A percentile compares a stretch with the other conserved stretches of the same genome.
Evolutionary conservation across 2,888 invertebrate genomes (phyloP).

Genomic region (Acanthosepion pharaonis): DNA sequence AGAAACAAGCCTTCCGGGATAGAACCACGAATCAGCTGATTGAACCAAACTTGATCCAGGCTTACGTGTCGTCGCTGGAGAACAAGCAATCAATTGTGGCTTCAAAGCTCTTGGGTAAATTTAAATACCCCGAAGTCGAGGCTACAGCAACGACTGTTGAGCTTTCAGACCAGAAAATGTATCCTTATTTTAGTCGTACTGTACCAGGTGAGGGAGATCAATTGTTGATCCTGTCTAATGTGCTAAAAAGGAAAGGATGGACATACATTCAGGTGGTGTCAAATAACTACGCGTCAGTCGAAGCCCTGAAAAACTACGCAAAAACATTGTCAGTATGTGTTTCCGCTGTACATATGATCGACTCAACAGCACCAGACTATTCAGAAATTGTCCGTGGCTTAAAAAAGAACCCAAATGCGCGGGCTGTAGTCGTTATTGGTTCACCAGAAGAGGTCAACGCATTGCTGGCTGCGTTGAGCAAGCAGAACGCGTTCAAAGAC

Average conservation of each 20-base stretch:
- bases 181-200: conserved; percentile 63
- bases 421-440: conserved; percentile 60
- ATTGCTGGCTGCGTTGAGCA: conserved; percentile 57
- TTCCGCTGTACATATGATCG: conserved; percentile 54
- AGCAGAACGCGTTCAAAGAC: conserved; percentile 52
- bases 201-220: conserved; percentile 61
- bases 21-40: conserved; percentile 53
- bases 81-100: conserved; percentile 56
- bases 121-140: conserved; percentile 77
- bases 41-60: conserved; percentile 60
- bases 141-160: conserved; percentile 56
- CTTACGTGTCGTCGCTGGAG: conserved; percentile 54
- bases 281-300: conserved; percentile 47
- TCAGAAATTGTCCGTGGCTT: conserved; percentile 56
- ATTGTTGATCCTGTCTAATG: conserved; percentile 66
- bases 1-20: conserved; percentile 57
- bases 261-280: conserved; percentile 72
- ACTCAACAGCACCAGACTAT: conserved; percentile 50
- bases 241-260: conserved; percentile 73
- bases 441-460: conserved; percentile 51
- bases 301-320: conserved; percentile 52
- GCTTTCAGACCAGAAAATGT: conserved; percentile 54
- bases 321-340: conserved; percentile 58
- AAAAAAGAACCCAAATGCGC: conserved; percentile 57
- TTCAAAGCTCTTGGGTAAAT: conserved; percentile 76